Conservation (phyloP, 2,113 vertebrate species). For the Paramormyrops kingsleyae region DNA sequence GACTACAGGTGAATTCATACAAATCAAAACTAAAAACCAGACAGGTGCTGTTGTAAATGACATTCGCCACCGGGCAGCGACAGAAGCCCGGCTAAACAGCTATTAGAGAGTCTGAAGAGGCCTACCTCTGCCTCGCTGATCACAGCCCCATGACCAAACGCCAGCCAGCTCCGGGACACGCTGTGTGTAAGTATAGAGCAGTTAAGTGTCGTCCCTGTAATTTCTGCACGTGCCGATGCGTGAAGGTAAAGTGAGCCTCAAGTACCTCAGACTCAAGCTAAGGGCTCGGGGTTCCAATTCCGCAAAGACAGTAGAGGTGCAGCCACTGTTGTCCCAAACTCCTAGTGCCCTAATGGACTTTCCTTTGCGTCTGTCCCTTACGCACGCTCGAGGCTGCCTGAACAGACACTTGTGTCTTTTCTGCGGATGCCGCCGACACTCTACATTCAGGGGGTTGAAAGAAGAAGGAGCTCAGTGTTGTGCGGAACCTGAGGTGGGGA, state of each 20-base stretch:
- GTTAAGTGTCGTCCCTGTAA: background rate
- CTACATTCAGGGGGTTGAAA: background rate
- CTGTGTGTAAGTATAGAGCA: background rate
- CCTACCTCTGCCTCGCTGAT: background rate
- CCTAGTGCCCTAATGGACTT: background rate
- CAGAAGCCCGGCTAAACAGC: background rate
- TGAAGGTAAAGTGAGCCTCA: background rate
- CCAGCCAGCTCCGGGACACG: background rate
- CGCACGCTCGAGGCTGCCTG: background rate
- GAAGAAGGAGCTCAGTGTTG: constrained; percentile 1
- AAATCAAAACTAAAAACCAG: background rate
- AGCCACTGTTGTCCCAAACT: background rate
- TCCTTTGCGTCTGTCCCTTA: background rate
- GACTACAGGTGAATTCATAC: background rate
- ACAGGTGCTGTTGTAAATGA: background rate
- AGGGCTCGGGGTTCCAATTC: background rate
- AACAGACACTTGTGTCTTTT: background rate
- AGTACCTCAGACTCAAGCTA: background rate
- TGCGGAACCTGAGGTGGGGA: background rate
- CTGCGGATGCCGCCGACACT: background rate
- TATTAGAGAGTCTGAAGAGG: background rate
- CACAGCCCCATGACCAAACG: background rate
- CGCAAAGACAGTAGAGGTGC: background rate
- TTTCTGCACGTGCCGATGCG: background rate
- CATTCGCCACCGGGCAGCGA: background rate